Conservation (phyloP, 2,797 vertebrate genomes). For the Chaunax sp. region DNA sequence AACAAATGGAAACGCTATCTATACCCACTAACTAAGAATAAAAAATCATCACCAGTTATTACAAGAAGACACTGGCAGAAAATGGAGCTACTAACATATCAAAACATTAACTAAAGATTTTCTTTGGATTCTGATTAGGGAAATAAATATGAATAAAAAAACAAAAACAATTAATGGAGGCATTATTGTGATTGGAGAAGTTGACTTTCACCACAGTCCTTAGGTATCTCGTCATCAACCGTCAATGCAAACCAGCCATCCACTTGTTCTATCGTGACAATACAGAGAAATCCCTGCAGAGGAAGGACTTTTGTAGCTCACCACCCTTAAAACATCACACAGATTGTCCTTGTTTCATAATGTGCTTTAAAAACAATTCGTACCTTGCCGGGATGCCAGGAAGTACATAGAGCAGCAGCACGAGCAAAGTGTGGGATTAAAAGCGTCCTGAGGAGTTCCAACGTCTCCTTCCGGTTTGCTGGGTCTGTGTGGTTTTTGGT, state of each 20-base stretch:
- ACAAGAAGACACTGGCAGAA: not conserved
- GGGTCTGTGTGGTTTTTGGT: conserved; percentile 55
- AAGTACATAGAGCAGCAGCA: not conserved
- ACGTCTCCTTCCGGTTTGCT: not conserved
- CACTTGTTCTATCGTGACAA: not conserved
- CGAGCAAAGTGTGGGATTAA: not conserved
- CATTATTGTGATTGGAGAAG: conserved; percentile 5
- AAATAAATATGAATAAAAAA: conserved; percentile 56
- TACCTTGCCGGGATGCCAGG: not conserved
- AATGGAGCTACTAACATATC: not conserved
- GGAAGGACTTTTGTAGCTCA: conserved; percentile 7
- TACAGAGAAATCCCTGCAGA: not conserved
- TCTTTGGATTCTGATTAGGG: conserved; percentile 55
- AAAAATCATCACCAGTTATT: conserved; percentile 3
- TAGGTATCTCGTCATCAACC: not conserved
- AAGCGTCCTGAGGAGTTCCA: not conserved
- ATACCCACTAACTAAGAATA: not conserved
- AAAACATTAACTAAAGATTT: conserved; percentile 11
- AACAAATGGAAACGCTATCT: too few relatives aligned
- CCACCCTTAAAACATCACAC: not conserved
- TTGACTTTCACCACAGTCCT: not conserved
- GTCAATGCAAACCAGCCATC: conserved; percentile 5
- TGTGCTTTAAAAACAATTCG: conserved; percentile 26
- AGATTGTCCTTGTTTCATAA: not conserved
- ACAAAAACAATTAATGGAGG: conserved; percentile 22